Evolutionary conservation across 2,888 invertebrate genomes (phyloP).

Genomic region (Zaprionus obscuricornis): DNA sequence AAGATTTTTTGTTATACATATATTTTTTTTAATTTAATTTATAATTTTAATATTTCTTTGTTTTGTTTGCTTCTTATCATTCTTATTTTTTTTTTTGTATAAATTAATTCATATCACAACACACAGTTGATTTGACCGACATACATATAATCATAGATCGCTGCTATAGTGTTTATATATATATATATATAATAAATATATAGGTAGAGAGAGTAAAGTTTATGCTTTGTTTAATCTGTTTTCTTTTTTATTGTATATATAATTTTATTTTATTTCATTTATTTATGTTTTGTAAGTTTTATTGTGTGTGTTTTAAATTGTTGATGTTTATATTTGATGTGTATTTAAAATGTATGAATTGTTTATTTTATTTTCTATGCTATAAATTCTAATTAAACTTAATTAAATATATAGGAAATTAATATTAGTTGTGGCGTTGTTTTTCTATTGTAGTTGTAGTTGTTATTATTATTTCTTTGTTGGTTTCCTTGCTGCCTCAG

Average conservation of each 20-base stretch:
- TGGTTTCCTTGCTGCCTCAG: slow-evolving; percentile 33
- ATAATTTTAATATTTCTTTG: slow-evolving; percentile 17
- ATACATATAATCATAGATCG: too few relatives aligned
- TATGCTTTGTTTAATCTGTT: too few relatives aligned
- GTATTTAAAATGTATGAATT: slow-evolving; percentile 30
- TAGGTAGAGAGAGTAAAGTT: too few relatives aligned
- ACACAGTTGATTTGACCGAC: too few relatives aligned
- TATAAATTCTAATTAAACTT: slow-evolving; percentile 64
- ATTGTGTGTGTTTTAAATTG: too few relatives aligned
- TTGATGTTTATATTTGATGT: too few relatives aligned
- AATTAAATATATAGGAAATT: slow-evolving; percentile 49
- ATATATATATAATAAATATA: too few relatives aligned
- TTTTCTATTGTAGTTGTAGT: not conserved
- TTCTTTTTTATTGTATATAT: too few relatives aligned
- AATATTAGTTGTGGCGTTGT: slow-evolving; percentile 52
- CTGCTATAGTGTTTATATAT: too few relatives aligned
- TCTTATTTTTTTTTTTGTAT: too few relatives aligned
- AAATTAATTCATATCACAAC: too few relatives aligned
- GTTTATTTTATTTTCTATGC: slow-evolving; percentile 44
- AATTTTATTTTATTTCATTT: slow-evolving; percentile 18
- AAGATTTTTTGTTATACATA: slow-evolving; percentile 1
- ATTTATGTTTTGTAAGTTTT: too few relatives aligned
- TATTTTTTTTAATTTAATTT: not conserved
- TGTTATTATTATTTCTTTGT: not conserved
- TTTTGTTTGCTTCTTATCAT: slow-evolving; percentile 15